Conservation (phyloP, 1,140 invertebrate genomes). For the Drosophila funebris region DNA sequence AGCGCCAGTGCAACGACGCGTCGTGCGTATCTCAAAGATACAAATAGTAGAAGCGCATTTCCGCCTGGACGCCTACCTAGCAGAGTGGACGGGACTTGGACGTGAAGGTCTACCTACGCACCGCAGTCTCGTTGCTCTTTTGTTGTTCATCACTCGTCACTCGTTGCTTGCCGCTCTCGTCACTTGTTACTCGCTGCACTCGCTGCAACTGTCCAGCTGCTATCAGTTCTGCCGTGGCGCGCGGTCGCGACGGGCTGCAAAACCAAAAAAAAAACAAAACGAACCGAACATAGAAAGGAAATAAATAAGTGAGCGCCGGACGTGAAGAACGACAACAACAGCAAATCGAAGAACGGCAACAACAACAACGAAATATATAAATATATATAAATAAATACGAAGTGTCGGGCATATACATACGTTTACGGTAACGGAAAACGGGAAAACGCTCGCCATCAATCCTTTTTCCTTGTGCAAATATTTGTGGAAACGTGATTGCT, state of each 20-base stretch:
- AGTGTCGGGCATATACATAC: constrained; percentile 8
- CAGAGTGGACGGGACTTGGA: neutral
- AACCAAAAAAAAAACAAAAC: constrained; percentile 2
- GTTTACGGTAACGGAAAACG: neutral
- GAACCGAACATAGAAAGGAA: too few relatives aligned
- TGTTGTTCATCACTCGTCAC: constrained; percentile 9
- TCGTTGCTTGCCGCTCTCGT: neutral
- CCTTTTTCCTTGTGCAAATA: constrained; percentile 67
- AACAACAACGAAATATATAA: constrained; percentile 18
- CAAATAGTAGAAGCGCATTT: constrained; percentile 68
- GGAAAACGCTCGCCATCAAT: constrained; percentile 43
- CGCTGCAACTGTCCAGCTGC: constrained; percentile 34
- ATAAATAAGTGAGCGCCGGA: constrained; percentile 27
- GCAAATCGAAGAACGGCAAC: constrained; percentile 15
- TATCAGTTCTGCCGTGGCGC: constrained; percentile 43
- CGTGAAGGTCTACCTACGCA: constrained; percentile 42
- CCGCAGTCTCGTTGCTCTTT: constrained; percentile 25
- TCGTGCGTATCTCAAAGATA: constrained; percentile 46
- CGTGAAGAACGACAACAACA: too few relatives aligned
- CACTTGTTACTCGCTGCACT: constrained; percentile 17
- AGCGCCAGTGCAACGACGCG: constrained; percentile 20
- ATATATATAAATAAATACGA: constrained; percentile 20
- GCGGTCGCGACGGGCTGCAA: constrained; percentile 54
- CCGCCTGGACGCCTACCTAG: constrained; percentile 53
- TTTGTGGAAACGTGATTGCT: constrained; percentile 71